Evolutionary conservation across 1,140 invertebrate species (phyloP), one percentile per base, ranked within the genome.

Genomic region (Macrotrachela quadricornifera): DNA sequence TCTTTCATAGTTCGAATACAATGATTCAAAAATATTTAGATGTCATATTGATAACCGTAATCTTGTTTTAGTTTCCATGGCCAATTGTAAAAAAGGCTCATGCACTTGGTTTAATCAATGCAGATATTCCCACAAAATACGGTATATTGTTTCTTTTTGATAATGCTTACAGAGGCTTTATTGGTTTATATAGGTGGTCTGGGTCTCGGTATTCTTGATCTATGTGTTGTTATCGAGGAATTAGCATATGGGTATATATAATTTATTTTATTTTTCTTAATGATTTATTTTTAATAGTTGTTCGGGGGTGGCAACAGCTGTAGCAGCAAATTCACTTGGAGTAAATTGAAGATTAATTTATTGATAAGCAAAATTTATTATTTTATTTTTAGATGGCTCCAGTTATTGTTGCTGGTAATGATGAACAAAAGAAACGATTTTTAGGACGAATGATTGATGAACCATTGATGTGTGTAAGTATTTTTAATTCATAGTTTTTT

Each of bases 81-180:
- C 83, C 84, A 11, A 75, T 95, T 57, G 71, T 95, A 6, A 94
- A 95, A 71, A 92, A 94, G 67, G 87, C 86, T 14, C 85, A 82
- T 77, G 72, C 74, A 43, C 57, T 94, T 50, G 91, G 91, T 41
- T 74, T 96, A 10, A 78, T 88, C 67, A 95, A 94, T 66, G 73
- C 75, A 18, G 80, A 85, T 60, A 79, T 95, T 64, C 86, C 86
- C 11, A 53, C 62, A 55, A 65, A 75, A 57, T 75, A 71, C 64
- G 77, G 71, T 69, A n/a, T n/a, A n/a, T n/a, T 56, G 11, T 44
- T 16, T 46, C 36, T 10, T 50, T 56, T 16, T 18, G 13, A 50
- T 30, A 43, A 42, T 6, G 43, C n/a, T 38, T 43, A 40, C 15
- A 42, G 30, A 14, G 17, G n/a, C 21, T 40, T 44, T 45, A 13